Conservation (phyloP, 2,888 invertebrate species). For the Dione juno region DNA sequence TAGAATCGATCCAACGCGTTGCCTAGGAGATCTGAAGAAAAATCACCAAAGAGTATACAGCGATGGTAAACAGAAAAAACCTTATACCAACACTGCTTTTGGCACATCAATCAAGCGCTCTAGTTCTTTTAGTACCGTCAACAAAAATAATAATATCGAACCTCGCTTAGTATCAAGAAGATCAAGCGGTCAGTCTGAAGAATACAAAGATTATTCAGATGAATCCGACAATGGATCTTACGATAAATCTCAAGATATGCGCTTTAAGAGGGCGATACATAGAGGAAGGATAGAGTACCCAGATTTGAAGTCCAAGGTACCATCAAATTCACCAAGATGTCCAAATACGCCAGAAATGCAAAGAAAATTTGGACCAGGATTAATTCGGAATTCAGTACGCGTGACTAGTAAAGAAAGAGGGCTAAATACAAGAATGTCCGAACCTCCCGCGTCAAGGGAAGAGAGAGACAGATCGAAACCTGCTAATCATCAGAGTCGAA, state of each 20-base stretch:
- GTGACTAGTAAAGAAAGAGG: conserved; percentile 78
- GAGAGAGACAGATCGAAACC: conserved; percentile 71
- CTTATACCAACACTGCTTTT: conserved; percentile 59
- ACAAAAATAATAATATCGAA: conserved; percentile 74
- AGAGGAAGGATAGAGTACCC: conserved; percentile 86
- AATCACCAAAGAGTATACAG: conserved; percentile 64
- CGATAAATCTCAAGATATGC: conserved; percentile 70
- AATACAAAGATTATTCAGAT: conserved; percentile 70
- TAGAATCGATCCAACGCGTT: conserved; percentile 76
- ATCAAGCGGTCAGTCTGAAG: conserved; percentile 69
- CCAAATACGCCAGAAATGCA: conserved; percentile 86
- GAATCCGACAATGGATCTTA: conserved; percentile 75
- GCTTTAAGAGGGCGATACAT: conserved; percentile 88
- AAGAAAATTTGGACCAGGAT: conserved; percentile 82
- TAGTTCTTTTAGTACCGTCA: conserved; percentile 85
- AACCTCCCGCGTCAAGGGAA: conserved; percentile 77
- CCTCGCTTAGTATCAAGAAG: conserved; percentile 60
- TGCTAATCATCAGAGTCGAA: conserved; percentile 71
- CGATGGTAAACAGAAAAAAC: conserved; percentile 57
- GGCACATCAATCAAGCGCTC: conserved; percentile 85
- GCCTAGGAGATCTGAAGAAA: conserved; percentile 64
- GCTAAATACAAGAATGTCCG: conserved; percentile 83
- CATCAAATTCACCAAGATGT: conserved; percentile 80
- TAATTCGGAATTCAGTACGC: conserved; percentile 72
- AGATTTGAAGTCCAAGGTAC: conserved; percentile 74